Percentiles rank a stretch among this genome's conserved stretches.
Conservation (phyloP, 2,888 invertebrate genomes). For the Arrhopalites spinosus region DNA sequence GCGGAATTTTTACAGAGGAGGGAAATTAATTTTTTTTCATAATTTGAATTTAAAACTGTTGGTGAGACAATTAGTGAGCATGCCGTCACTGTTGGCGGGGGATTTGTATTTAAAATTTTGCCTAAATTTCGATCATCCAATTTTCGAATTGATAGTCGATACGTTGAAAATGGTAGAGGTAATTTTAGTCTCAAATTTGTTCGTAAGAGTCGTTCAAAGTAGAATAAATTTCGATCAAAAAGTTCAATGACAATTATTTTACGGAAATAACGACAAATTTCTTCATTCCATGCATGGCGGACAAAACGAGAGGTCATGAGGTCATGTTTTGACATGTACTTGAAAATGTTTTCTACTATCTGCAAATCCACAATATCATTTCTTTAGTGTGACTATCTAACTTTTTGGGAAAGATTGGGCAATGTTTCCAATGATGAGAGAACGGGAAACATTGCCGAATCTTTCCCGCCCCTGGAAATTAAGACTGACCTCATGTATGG, state of each 20-base stretch:
- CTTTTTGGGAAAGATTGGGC: background rate
- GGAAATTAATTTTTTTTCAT: slow-evolving; percentile 21
- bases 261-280: slow-evolving; percentile 6
- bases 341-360: slow-evolving; percentile 18
- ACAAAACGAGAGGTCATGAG: slow-evolving; percentile 13
- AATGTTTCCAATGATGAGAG: no score
- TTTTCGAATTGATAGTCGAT: slow-evolving; percentile 1
- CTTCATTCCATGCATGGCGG: slow-evolving; percentile 20
- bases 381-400: background rate
- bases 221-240: slow-evolving; percentile 9
- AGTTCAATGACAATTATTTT: background rate
- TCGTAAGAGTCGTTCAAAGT: slow-evolving; percentile 9
- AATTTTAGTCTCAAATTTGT: slow-evolving; percentile 12
- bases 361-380: background rate
- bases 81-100: background rate
- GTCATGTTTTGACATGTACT: slow-evolving; percentile 5
- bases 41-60: slow-evolving; percentile 20
- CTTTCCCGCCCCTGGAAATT: background rate
- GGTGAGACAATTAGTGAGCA: slow-evolving; percentile 16
- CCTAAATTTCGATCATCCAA: slow-evolving; percentile 21
- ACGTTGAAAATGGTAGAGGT: slow-evolving; percentile 8
- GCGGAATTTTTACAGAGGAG: background rate
- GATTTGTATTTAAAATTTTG: slow-evolving; percentile 11
- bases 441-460: background rate
- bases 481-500: background rate